Evolutionary conservation across 30 jellyfish, hydroid and myxozoan species (phyloP).

Genomic region (Aurelia sp.): DNA sequence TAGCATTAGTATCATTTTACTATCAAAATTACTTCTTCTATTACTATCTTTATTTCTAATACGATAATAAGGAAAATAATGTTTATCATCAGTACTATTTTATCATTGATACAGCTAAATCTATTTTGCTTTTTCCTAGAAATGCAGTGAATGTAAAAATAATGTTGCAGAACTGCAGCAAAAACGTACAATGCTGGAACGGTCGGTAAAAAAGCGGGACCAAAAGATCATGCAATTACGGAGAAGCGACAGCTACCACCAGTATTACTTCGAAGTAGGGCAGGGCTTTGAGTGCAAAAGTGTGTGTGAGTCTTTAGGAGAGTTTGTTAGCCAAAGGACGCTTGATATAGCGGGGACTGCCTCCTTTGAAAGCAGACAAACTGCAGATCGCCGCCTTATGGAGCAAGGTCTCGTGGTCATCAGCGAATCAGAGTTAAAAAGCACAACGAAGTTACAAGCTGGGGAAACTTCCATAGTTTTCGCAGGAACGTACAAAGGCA

Average conservation of each 20-base stretch:
- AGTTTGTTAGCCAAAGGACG: slow-evolving; percentile 32
- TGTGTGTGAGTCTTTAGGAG: slow-evolving; percentile 29
- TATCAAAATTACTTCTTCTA: no score
- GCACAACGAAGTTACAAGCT: slow-evolving; percentile 28
- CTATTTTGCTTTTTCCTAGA: slow-evolving; percentile 12
- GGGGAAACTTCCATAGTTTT: slow-evolving; percentile 23
- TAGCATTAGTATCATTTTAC: no score
- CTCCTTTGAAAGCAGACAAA: slow-evolving; percentile 22
- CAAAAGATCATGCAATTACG: slow-evolving; percentile 12
- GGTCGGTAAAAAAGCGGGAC: slow-evolving; percentile 22
- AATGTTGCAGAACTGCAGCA: slow-evolving; percentile 10
- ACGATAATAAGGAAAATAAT: neutral
- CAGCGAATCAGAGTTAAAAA: slow-evolving; percentile 11
- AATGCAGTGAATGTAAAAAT: slow-evolving; percentile 21
- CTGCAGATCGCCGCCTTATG: slow-evolving; percentile 20
- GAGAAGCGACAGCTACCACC: slow-evolving; percentile 35
- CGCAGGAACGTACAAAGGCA: slow-evolving; percentile 11
- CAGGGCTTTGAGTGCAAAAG: slow-evolving; percentile 20
- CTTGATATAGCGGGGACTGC: slow-evolving; percentile 36
- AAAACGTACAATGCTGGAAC: slow-evolving; percentile 2
- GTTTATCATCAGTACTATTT: neutral
- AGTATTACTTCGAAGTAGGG: slow-evolving; percentile 13
- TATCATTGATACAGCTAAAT: slow-evolving; percentile 8
- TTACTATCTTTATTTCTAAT: neutral
- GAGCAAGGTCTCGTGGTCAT: slow-evolving; percentile 27